Evolutionary conservation across 2,888 invertebrate species (phyloP).

Genomic region (Ecliptopera silaceata): DNA sequence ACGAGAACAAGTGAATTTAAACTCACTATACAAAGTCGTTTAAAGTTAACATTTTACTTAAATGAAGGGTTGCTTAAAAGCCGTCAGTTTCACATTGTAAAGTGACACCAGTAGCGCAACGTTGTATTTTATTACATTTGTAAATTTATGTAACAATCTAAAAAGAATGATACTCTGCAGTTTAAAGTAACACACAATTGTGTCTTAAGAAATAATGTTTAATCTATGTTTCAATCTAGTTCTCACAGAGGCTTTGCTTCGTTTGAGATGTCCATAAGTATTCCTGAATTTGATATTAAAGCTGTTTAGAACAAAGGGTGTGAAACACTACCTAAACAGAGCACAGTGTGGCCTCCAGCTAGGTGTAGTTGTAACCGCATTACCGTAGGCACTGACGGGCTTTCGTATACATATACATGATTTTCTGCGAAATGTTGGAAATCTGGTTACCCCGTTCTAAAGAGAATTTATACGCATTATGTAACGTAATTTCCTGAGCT

Average conservation of each 20-base stretch:
- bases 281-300: too few relatives aligned
- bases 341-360: constrained; percentile 37
- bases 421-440: constrained; percentile 17
- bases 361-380: constrained; percentile 67
- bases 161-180: too few relatives aligned
- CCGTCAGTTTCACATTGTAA: constrained; percentile 40
- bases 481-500: constrained; percentile 20
- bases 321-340: background rate
- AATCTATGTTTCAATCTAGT: too few relatives aligned
- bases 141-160: background rate
- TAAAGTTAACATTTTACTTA: constrained; percentile 38
- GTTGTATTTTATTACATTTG: background rate
- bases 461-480: constrained; percentile 22
- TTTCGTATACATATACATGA: constrained; percentile 18
- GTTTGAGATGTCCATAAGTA: too few relatives aligned
- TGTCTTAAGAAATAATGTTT: too few relatives aligned
- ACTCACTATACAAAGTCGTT: constrained; percentile 22
- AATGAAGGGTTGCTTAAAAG: constrained; percentile 45
- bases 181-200: too few relatives aligned
- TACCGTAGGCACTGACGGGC: constrained; percentile 54
- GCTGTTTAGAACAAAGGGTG: too few relatives aligned
- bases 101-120: constrained; percentile 5
- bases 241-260: too few relatives aligned
- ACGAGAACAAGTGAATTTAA: constrained; percentile 18
- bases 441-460: constrained; percentile 21